These are phyloP conservation scores for Drosophila engyochracea DNA, from an alignment of 2,888 invertebrate species.

Conservation along the genomic window DNA sequence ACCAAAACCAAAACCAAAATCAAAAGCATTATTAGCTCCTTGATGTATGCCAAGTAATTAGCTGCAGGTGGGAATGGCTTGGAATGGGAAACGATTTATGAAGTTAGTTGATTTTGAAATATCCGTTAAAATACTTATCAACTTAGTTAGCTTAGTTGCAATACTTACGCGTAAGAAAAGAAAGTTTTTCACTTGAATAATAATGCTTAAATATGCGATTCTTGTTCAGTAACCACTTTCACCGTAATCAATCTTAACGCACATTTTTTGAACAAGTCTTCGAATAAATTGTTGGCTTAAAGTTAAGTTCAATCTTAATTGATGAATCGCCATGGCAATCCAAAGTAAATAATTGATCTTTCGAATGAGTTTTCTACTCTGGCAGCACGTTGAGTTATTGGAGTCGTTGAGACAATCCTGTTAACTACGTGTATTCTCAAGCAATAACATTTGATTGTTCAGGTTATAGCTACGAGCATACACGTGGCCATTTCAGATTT, in stretches of 20 bases:
- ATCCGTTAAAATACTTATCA: constrained; percentile 28
- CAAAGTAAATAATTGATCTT: constrained; percentile 43
- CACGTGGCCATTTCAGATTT: constrained; percentile 96
- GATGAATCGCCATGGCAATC: constrained; percentile 41
- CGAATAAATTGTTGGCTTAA: constrained; percentile 40
- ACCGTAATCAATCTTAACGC: constrained; percentile 49
- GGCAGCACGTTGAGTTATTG: constrained; percentile 11
- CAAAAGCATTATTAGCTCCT: constrained; percentile 20
- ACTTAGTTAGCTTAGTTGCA: constrained; percentile 14
- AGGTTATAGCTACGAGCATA: constrained; percentile 99
- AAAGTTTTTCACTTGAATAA: constrained; percentile 21
- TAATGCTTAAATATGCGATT: background rate
- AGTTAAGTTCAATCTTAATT: constrained; percentile 46
- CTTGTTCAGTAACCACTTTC: constrained; percentile 19
- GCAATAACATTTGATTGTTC: constrained; percentile 98
- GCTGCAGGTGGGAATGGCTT: constrained; percentile 1
- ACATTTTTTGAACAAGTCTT: constrained; percentile 28
- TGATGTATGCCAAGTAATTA: constrained; percentile 34
- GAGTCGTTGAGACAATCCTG: constrained; percentile 87
- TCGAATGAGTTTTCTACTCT: background rate
- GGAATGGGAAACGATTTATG: constrained; percentile 2
- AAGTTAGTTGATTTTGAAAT: constrained; percentile 38
- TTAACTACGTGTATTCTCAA: constrained; percentile 99
- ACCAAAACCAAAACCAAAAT: constrained; percentile 16
- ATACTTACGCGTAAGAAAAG: constrained; percentile 1